Percentiles rank a stretch among this genome's conserved stretches.
Evolutionary conservation across 2,113 vertebrate species (phyloP).

Genomic region (Onychorhynchus coronatus): DNA sequence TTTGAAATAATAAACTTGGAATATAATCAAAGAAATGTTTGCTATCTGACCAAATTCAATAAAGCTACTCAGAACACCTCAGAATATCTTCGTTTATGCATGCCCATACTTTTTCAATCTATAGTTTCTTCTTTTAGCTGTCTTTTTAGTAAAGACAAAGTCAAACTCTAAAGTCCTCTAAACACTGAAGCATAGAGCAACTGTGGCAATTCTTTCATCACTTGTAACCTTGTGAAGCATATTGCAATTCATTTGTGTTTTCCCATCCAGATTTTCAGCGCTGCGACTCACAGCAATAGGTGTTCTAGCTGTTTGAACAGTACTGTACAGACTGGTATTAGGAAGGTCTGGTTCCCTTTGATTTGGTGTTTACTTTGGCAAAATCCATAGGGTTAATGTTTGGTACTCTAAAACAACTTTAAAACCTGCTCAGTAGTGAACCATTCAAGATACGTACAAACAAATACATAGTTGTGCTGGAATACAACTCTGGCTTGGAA

Average conservation of each 20-base stretch:
- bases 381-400: not conserved
- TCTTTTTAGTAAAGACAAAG: not conserved
- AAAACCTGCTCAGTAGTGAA: constrained; percentile 25
- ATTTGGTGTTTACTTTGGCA: constrained; percentile 60
- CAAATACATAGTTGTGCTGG: not conserved
- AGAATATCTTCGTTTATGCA: not conserved
- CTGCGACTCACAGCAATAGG: not conserved
- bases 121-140: not conserved
- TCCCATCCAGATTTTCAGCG: not conserved
- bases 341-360: constrained; percentile 6
- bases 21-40: not conserved
- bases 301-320: constrained; percentile 7
- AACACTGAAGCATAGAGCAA: not conserved
- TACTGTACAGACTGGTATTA: not conserved
- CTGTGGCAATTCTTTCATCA: not conserved
- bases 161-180: not conserved
- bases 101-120: not conserved
- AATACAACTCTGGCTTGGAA: not conserved
- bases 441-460: not conserved
- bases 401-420: constrained; percentile 58
- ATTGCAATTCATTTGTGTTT: not conserved
- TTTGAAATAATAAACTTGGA: not conserved
- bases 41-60: not conserved
- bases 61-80: not conserved
- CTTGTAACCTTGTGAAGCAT: not conserved